These are phyloP conservation scores for Nomada ruficornis DNA, from an alignment of 2,888 invertebrate species.

Conservation along the genomic window DNA sequence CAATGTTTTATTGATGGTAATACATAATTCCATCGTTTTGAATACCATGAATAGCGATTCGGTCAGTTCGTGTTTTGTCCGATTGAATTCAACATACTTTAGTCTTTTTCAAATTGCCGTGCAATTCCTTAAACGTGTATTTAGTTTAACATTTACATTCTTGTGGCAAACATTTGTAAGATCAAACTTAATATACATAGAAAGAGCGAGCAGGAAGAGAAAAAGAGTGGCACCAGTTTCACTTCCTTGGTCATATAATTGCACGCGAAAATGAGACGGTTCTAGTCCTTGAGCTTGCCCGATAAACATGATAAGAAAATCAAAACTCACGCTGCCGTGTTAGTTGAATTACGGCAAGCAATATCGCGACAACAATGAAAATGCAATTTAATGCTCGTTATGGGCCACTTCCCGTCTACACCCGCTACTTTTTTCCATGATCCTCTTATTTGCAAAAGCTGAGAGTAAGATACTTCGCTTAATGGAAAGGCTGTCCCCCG, in stretches of 20 bases:
- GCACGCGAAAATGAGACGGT: background rate
- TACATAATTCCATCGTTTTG: too few relatives aligned
- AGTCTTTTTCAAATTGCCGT: too few relatives aligned
- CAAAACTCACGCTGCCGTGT: slow-evolving; percentile 29
- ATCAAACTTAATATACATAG: too few relatives aligned
- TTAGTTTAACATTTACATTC: too few relatives aligned
- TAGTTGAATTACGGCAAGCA: slow-evolving; percentile 25
- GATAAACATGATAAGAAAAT: slow-evolving; percentile 35
- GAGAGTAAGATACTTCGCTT: slow-evolving; percentile 59
- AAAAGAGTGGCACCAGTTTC: background rate
- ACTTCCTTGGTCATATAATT: slow-evolving; percentile 8
- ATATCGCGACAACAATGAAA: slow-evolving; percentile 38
- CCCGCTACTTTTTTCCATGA: slow-evolving; percentile 53
- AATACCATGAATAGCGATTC: too few relatives aligned
- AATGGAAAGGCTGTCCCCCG: slow-evolving; percentile 52
- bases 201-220: too few relatives aligned
- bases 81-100: too few relatives aligned
- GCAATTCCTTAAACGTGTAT: too few relatives aligned
- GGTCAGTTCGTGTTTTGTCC: too few relatives aligned
- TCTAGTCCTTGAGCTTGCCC: slow-evolving; percentile 6
- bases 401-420: slow-evolving; percentile 45
- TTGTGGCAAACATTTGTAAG: too few relatives aligned
- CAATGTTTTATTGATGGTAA: too few relatives aligned
- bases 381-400: slow-evolving; percentile 60
- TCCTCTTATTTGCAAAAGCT: slow-evolving; percentile 58